phyloP scores from a whole-genome alignment of 1,140 invertebrate genomes.

The Ridgeia piscesae region DNA sequence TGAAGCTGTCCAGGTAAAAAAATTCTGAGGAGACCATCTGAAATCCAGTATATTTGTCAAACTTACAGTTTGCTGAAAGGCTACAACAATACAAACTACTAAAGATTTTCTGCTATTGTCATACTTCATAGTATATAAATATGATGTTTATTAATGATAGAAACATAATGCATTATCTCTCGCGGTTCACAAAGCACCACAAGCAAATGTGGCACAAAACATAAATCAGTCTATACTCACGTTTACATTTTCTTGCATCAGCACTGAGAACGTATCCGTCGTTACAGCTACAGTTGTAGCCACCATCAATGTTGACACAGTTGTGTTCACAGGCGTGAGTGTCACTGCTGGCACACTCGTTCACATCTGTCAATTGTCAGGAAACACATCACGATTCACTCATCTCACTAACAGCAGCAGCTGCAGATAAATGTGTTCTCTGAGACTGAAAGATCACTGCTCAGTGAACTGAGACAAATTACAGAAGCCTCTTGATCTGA shows the following conservation, averaged over 20 bases:
- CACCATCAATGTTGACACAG: not conserved
- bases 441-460: too few species aligned
- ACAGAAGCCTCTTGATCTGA: too few species aligned
- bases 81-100: too few species aligned
- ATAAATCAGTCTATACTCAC: not conserved
- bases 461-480: too few species aligned
- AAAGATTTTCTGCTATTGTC: too few species aligned
- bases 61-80: too few species aligned
- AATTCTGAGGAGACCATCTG: too few species aligned
- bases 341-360: not conserved
- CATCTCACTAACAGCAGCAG: not conserved
- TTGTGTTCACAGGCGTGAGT: not conserved
- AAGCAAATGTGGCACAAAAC: not conserved
- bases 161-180: too few species aligned
- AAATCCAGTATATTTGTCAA: too few species aligned
- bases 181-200: not conserved
- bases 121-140: too few species aligned
- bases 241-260: not conserved
- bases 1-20: too few species aligned
- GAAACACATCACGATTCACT: not conserved
- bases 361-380: not conserved
- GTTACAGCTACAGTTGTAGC: not conserved
- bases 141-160: too few species aligned
- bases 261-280: not conserved
- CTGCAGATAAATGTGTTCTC: not conserved